Conservation (phyloP, 2,113 vertebrate species). For the Pluvialis apricaria region DNA sequence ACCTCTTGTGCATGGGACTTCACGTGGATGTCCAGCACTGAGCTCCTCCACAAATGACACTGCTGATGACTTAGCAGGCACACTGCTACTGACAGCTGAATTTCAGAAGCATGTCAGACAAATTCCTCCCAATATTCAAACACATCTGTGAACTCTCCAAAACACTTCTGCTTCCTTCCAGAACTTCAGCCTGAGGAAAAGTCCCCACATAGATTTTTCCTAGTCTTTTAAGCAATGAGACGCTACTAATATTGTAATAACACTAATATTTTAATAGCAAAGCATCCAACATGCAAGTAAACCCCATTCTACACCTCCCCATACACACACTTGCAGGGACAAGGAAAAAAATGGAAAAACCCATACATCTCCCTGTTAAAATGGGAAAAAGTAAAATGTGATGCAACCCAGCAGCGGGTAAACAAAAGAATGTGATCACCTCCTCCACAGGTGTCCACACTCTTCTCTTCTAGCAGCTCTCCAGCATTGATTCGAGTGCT, state of each 20-base stretch:
- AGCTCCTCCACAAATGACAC: neutral
- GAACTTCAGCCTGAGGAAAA: neutral
- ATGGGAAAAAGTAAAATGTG: neutral
- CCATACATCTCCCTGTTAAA: neutral
- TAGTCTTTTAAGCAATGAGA: neutral
- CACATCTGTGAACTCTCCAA: neutral
- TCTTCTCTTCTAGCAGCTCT: neutral
- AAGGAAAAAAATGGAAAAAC: neutral
- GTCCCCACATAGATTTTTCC: neutral
- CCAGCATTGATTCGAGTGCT: neutral
- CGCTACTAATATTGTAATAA: neutral
- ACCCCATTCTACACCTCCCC: neutral
- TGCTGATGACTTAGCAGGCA: neutral
- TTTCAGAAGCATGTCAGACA: neutral
- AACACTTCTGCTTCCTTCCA: neutral
- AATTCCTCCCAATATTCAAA: neutral
- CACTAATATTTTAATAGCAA: neutral
- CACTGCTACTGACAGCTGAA: neutral
- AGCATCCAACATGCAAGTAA: neutral
- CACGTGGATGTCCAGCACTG: rapidly evolving
- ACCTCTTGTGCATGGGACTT: neutral
- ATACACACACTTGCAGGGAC: neutral
- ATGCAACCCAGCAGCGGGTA: neutral
- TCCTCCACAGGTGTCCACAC: neutral
- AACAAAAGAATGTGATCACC: neutral